phyloP scores from a whole-genome alignment of 2,888 invertebrate species.

The Orchesella flavescens region DNA sequence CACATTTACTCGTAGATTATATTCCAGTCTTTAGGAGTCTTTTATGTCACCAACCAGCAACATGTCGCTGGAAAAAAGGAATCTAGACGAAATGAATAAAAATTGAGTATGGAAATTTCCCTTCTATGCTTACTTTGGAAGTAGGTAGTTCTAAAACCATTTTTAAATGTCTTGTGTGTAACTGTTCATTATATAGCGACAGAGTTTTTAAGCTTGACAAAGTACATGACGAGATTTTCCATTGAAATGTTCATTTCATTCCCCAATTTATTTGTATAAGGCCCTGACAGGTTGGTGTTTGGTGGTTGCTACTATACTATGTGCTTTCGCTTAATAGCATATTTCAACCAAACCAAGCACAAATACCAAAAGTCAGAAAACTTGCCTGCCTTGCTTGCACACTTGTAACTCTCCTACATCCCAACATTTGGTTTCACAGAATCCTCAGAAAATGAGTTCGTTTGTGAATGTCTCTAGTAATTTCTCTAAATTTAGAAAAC shows the following conservation, averaged over 20 bases:
- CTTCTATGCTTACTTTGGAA: slow-evolving; percentile 27
- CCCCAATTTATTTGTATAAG: slow-evolving; percentile 55
- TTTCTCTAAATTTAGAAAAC: too few relatives aligned
- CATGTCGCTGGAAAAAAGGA: slow-evolving; percentile 12
- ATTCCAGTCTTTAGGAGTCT: too few relatives aligned
- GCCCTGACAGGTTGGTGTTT: slow-evolving; percentile 45
- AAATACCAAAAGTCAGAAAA: too few relatives aligned
- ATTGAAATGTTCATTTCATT: slow-evolving; percentile 51
- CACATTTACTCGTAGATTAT: slow-evolving; percentile 7
- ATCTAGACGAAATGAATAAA: slow-evolving; percentile 55
- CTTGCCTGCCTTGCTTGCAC: too few relatives aligned
- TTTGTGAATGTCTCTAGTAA: too few relatives aligned
- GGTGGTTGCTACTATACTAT: neutral
- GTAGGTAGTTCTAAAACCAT: neutral
- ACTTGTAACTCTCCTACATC: too few relatives aligned
- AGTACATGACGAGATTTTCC: slow-evolving; percentile 44
- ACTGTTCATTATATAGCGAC: too few relatives aligned
- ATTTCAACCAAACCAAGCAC: too few relatives aligned
- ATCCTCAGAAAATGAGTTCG: too few relatives aligned
- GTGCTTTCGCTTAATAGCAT: too few relatives aligned
- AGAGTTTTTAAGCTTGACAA: slow-evolving; percentile 50
- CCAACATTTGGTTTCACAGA: too few relatives aligned
- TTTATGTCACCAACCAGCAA: slow-evolving; percentile 43
- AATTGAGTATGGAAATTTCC: slow-evolving; percentile 40
- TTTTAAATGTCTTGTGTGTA: slow-evolving; percentile 19